A percentile compares a stretch with the other conserved stretches of the same genome.
Evolutionary conservation across 2,888 invertebrate genomes (phyloP).

Genomic region (Sisyra nigra): DNA sequence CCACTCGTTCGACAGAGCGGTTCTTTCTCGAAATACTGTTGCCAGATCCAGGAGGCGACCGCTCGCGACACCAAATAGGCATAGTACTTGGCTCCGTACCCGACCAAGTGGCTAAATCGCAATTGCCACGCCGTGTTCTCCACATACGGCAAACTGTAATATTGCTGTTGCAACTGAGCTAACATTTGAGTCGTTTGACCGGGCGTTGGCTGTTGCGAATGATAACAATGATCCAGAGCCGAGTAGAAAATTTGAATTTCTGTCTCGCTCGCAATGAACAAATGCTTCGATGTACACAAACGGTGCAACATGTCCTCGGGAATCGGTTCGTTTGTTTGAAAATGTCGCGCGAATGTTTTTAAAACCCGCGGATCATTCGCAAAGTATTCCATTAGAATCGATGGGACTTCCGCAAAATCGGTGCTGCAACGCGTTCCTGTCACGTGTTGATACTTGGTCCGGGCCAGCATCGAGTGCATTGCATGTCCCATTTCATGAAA

Average conservation of each 20-base stretch:
- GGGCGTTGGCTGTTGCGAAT: conserved; percentile 39
- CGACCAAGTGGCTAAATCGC: conserved; percentile 89
- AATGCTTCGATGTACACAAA: conserved; percentile 68
- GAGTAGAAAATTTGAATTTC: conserved; percentile 83
- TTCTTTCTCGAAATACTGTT: conserved; percentile 60
- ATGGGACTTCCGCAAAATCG: conserved; percentile 97
- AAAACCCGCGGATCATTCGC: conserved; percentile 76
- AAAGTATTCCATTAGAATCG: conserved; percentile 98
- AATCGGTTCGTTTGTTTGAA: conserved; percentile 71
- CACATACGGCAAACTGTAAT: conserved; percentile 77
- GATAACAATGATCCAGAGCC: conserved; percentile 80
- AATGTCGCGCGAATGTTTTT: conserved; percentile 76
- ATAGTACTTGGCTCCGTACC: conserved; percentile 98
- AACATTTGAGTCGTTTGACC: conserved; percentile 55
- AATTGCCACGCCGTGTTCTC: conserved; percentile 89
- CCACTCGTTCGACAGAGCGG: conserved; percentile 67
- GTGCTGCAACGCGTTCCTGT: conserved; percentile 94
- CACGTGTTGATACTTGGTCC: conserved; percentile 92
- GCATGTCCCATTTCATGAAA: conserved; percentile 99
- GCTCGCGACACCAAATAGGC: conserved; percentile 92
- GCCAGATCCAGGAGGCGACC: conserved; percentile 87
- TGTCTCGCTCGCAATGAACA: conserved; percentile 80
- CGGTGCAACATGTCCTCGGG: conserved; percentile 63
- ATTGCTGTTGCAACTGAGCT: conserved; percentile 58
- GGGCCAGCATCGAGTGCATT: conserved; percentile 94